Base-by-base conservation (phyloP, 2,797 vertebrate species). In the Rhynchotus rufescens region DNA sequence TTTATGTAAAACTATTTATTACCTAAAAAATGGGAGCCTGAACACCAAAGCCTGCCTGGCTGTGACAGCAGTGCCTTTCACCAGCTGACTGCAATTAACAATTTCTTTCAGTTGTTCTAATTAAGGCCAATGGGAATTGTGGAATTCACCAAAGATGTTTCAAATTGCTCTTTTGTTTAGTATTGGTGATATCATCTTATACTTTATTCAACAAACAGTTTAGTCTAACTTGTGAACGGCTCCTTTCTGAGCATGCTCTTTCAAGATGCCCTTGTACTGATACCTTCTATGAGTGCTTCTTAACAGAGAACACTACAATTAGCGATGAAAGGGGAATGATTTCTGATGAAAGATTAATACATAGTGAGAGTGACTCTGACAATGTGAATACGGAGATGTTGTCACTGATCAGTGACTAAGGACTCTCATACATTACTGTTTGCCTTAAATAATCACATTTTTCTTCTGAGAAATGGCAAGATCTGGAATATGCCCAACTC, bases 31-130 rank as follows among this genome's bases (percentile, higher is more conserved):
- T 80, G 96, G 92, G 96, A 97, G 97, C 95, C 51, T 90, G 86
- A 96, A 96, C 90, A 96, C 79, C 60, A 89, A 94, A 91, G 52
- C 86, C 84, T 95, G 94, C 97, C 82, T 96, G 95, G 96, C 81
- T 88, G 65, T 92, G 94, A 92, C 96, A 97, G 93, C 93, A 52
- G 80, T 65, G 51, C 67, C 88, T 94, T 96, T 96, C 92, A 91
- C 81, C 94, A 97, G 84, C 86, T 96, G 96, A 98, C 95, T 94
- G 94, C 97, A 97, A 98, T 97, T 97, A 98, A 96, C 93, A 89
- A 91, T 97, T 98, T 96, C 96, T 98, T 97, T 97, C 96, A 96
- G 67, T 97, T 97, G 67, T 95, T 95, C 95, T 97, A 98, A 98
- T 97, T 97, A 97, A 96, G 94, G 95, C 96, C 96, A 94, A 90